A percentile compares a stretch with the other conserved stretches of the same genome.
Evolutionary conservation across 1,140 invertebrate species (phyloP).

Genomic region (Ganaspis sp.): DNA sequence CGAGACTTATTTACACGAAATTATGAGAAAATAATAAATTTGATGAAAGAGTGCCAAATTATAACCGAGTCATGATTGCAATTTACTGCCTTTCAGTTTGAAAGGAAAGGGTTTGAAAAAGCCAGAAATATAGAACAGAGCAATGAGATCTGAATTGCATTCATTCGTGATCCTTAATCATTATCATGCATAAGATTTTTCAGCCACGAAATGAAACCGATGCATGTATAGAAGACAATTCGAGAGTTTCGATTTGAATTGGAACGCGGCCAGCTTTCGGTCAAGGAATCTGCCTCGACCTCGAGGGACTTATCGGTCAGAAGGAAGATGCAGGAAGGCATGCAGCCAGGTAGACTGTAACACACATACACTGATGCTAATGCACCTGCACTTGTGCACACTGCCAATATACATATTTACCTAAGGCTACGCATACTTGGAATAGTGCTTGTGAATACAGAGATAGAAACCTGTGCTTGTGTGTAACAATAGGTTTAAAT

Average conservation of each 20-base stretch:
- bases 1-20: too few relatives aligned
- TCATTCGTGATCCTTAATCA: background rate
- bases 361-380: too few relatives aligned
- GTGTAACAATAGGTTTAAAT: background rate
- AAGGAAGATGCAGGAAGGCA: constrained; percentile 16
- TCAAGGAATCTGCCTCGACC: constrained; percentile 26
- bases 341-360: background rate
- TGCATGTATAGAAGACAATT: background rate
- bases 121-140: background rate
- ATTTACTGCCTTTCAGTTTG: too few relatives aligned
- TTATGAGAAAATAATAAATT: too few relatives aligned
- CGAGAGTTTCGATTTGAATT: background rate
- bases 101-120: too few relatives aligned
- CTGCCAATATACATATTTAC: too few relatives aligned
- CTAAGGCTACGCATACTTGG: background rate
- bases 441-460: background rate
- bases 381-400: background rate
- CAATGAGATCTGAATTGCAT: background rate
- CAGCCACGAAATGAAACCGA: background rate
- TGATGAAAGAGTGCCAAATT: too few relatives aligned
- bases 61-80: too few relatives aligned
- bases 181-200: background rate
- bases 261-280: constrained; percentile 22
- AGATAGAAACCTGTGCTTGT: background rate
- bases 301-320: constrained; percentile 23